Evolutionary conservation across 2,888 invertebrate genomes (phyloP).

Genomic region (Stratiomys singularior): DNA sequence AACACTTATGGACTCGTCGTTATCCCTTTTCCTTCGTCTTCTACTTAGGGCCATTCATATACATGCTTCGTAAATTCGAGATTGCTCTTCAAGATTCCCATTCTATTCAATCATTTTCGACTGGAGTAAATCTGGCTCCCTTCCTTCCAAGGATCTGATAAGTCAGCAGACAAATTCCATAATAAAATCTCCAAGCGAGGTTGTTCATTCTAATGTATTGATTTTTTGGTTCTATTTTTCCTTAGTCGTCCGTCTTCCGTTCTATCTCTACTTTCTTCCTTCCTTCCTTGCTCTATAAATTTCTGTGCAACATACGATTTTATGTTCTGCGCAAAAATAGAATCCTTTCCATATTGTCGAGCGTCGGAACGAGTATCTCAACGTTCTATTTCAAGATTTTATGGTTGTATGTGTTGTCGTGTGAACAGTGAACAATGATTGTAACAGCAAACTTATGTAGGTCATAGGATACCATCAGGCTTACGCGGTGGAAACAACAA

Average conservation of each 20-base stretch:
- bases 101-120: background rate
- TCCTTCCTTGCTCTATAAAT: no score
- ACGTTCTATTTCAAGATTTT: background rate
- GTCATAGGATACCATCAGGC: background rate
- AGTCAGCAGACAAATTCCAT: conserved; percentile 30
- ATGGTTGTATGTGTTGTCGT: background rate
- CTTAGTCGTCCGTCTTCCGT: background rate
- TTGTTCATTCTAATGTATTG: conserved; percentile 18
- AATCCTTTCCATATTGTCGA: background rate
- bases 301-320: no score
- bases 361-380: background rate
- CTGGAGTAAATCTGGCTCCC: background rate
- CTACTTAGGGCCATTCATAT: background rate
- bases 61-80: background rate
- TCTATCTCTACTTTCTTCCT: no score
- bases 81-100: background rate
- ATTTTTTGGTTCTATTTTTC: conserved; percentile 9
- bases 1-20: conserved; percentile 15
- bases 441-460: background rate
- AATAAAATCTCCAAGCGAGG: conserved; percentile 9
- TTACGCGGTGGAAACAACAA: background rate
- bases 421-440: background rate
- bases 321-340: background rate
- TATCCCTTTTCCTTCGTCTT: conserved; percentile 4
- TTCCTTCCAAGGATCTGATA: background rate